phyloP scores from a whole-genome alignment of 1,140 invertebrate genomes.

The Hylyphantes graminicola region DNA sequence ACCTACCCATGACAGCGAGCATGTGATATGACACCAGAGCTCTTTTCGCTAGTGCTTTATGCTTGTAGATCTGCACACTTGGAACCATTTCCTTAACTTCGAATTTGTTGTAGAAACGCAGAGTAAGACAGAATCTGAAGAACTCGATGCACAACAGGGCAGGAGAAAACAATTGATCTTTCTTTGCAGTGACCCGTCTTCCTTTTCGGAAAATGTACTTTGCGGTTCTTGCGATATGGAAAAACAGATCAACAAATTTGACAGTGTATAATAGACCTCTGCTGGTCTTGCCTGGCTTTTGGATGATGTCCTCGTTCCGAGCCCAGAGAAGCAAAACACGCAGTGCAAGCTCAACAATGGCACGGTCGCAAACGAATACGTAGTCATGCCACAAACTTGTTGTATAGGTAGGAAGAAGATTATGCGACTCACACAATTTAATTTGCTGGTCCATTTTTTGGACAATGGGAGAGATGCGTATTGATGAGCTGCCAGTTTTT shows the following conservation, averaged over 20 bases:
- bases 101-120: conserved; percentile 38
- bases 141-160: conserved; percentile 38
- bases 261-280: not conserved
- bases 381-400: not conserved
- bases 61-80: conserved; percentile 4
- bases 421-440: not conserved
- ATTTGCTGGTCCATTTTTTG: conserved; percentile 33
- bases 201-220: not conserved
- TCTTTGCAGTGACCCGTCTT: not conserved
- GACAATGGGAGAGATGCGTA: conserved; percentile 12
- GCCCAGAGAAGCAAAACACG: conserved; percentile 46
- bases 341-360: conserved; percentile 3
- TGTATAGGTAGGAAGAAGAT: not conserved
- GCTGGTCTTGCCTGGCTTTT: not conserved
- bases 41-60: conserved; percentile 5
- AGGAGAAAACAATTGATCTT: not conserved
- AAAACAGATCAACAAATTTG: conserved; percentile 14
- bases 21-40: conserved; percentile 34
- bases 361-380: conserved; percentile 7
- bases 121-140: conserved; percentile 28
- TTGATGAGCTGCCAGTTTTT: not conserved
- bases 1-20: conserved; percentile 30
- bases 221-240: conserved; percentile 11
- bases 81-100: conserved; percentile 4
- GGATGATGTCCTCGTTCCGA: conserved; percentile 10